Base-by-base conservation (phyloP, 1,140 invertebrate species). In the Tetraneura akinire region DNA sequence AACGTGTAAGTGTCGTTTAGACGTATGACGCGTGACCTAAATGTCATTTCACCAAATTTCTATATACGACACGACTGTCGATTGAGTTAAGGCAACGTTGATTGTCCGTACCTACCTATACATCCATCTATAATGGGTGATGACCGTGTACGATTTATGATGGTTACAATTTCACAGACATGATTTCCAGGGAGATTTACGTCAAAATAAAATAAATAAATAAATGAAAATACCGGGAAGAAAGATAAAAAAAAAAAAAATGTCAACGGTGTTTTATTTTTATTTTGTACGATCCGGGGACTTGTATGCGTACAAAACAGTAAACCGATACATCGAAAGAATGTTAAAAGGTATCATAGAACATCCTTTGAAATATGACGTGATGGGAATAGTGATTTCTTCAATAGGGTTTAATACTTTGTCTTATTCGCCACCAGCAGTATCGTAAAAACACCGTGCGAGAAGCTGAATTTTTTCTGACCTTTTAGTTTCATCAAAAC, bases 331-430 rank as follows among this genome's bases (percentile, higher is more conserved):
- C 64, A 68, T 68, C 37, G 37, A n/a, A 21, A 68, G 64, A 68
- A 68, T 45, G 37, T 68, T 45, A 68, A 68, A 68, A 68, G 37
- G 64, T 29, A 62, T 62, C 60, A 32, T 62, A 37, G n/a, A 68
- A 68, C 64, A 68, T 68, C 64, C 42, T 68, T 68, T 68, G 32
- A 68, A 68, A 68, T 68, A 45, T 45, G 37, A 21, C 64, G 64
- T 68, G 64, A 68, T 45, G 13, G 32, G 64, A 68, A 68, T 68
- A 68, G 64, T 45, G 64, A 68, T 68, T 68, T 68, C n/a, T 26
- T 21, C n/a, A 2, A 13, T 42, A 45, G n/a, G 37, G 37, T 68
- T 68, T 68, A 68, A 42, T 68, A 68, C 37, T 18, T 64, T 37
- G 64, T 45, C 37, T 1, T n/a, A n/a, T n/a, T 5, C 64, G n/a